Base-by-base conservation (phyloP, 2,888 invertebrate species). In the Lottia scabra region DNA sequence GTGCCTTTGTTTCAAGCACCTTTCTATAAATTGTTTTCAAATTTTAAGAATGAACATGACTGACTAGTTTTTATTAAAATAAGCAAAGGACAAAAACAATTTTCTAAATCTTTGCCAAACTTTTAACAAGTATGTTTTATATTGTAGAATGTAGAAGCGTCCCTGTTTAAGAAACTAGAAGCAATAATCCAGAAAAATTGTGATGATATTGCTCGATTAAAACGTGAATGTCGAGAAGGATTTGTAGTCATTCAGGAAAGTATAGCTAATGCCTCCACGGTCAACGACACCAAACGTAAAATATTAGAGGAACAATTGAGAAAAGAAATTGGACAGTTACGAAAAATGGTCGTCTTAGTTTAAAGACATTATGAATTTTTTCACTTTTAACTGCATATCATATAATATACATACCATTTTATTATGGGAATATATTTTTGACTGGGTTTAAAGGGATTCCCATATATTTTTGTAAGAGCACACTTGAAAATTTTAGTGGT, bases 321-420 rank as follows among this genome's bases (percentile, higher is more conserved):
- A 65, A 88, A 88, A 78, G 89, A 89, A 80, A 87, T 89, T 70
- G 80, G 85, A 30, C 87, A 88, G 73, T 85, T 89, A 26, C 79
- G 88, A 38, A 89, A 89, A 78, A 89, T 89, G 89, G 87, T 89
- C 10, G 89, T 89, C 8, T 80, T 89, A 10, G 87, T 89, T 26
- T 89, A 73, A 68, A 45, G 8, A 16, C 19, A 15, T 13, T 4
- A 1, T 1, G 10, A 38, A 10, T 38, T 30, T 30, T 30, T 4
- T 38, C 8, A 38, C 38, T 10, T 8, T 38, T 38, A 10, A 38
- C 38, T 38, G 5, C 38, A 38, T 38, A n/a, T n/a, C n/a, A n/a
- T n/a, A n/a, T n/a, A n/a, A n/a, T n/a, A n/a, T n/a, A n/a, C n/a
- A n/a, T n/a, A n/a, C n/a, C n/a, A n/a, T n/a, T n/a, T n/a, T n/a